These are phyloP conservation scores for Bradypus variegatus DNA, from an alignment of 2,797 vertebrate genomes.

Conservation along the genomic window DNA sequence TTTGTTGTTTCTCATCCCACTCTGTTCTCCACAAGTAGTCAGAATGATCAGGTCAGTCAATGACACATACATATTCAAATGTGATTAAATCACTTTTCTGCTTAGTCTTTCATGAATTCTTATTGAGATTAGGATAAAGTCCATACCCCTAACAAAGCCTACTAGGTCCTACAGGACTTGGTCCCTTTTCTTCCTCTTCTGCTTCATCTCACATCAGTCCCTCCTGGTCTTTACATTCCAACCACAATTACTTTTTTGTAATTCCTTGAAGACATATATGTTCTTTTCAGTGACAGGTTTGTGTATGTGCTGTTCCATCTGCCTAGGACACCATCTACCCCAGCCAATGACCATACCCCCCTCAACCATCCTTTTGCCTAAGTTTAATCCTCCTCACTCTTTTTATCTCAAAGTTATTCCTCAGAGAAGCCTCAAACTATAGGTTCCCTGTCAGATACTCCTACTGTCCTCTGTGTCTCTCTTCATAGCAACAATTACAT, in stretches of 20 bases:
- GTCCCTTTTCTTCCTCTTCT: not conserved
- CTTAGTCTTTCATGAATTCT: not conserved
- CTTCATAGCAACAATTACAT: not conserved
- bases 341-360: not conserved
- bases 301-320: not conserved
- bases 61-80: not conserved
- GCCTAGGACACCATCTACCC: not conserved
- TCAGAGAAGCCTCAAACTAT: not conserved
- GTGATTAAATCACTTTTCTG: conserved; percentile 40
- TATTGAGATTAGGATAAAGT: not conserved
- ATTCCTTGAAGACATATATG: not conserved
- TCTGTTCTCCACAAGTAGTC: not conserved
- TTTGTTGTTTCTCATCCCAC: not conserved
- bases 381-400: not conserved
- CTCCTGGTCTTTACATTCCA: not conserved
- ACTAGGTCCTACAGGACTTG: not conserved
- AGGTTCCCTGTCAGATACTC: not conserved
- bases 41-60: not conserved
- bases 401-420: not conserved
- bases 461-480: not conserved
- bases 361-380: not conserved
- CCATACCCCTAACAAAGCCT: not conserved
- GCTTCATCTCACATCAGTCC: not conserved
- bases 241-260: not conserved
- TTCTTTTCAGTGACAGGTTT: not conserved